A percentile compares a stretch with the other conserved stretches of the same genome.
phyloP scores from a whole-genome alignment of 2,113 vertebrate genomes.

The Chloropsis hardwickii region DNA sequence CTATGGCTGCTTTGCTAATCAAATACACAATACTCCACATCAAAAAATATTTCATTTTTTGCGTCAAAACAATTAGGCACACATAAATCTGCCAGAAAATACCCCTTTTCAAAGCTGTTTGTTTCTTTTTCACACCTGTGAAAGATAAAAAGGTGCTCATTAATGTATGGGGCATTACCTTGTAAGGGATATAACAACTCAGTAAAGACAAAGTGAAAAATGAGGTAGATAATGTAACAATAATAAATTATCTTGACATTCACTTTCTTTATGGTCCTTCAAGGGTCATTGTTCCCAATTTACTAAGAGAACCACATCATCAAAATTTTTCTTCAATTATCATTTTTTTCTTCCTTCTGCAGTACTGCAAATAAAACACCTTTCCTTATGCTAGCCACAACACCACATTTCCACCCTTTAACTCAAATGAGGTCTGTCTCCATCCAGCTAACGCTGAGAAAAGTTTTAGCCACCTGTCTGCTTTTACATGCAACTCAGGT shows the following conservation, averaged over 20 bases:
- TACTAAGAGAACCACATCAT: slow-evolving; percentile 84
- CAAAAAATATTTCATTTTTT: background rate
- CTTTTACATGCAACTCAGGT: background rate
- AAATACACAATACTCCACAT: background rate
- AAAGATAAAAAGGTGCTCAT: slow-evolving; percentile 52
- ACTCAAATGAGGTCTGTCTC: background rate
- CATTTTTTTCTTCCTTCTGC: slow-evolving; percentile 67
- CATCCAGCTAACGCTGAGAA: background rate
- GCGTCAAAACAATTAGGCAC: background rate
- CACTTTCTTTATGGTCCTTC: slow-evolving; percentile 84
- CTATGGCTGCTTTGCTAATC: background rate
- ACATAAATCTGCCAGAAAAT: background rate
- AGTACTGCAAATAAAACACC: slow-evolving; percentile 70
- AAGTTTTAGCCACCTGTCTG: background rate
- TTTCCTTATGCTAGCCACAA: slow-evolving; percentile 6
- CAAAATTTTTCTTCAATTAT: slow-evolving; percentile 83
- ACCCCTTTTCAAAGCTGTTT: background rate
- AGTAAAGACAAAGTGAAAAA: slow-evolving; percentile 76
- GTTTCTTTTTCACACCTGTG: background rate
- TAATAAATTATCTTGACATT: slow-evolving; percentile 89
- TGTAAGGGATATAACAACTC: slow-evolving; percentile 66
- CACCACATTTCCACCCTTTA: slow-evolving; percentile 4
- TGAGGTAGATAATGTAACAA: slow-evolving; percentile 81
- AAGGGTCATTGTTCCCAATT: slow-evolving; percentile 88
- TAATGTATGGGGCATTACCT: slow-evolving; percentile 72